A percentile compares a stretch with the other conserved stretches of the same genome.
Evolutionary conservation across 2,113 vertebrate genomes (phyloP).

Genomic region (Poecilia latipinna): DNA sequence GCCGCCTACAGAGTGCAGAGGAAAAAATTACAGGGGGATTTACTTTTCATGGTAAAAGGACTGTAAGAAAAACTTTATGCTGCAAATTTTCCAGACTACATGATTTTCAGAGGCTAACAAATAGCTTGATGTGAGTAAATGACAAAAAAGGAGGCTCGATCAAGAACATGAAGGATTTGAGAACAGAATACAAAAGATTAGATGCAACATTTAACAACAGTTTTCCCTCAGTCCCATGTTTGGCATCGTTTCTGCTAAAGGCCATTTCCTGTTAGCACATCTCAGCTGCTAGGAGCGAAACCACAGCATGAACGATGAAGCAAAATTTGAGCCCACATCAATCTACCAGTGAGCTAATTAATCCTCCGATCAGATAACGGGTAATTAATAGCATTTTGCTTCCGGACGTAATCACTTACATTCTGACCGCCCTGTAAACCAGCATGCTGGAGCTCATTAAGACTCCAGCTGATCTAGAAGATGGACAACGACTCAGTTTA

Average conservation of each 20-base stretch:
- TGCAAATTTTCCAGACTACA: neutral
- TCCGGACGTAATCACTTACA: conserved; percentile 66
- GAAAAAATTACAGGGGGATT: conserved; percentile 1
- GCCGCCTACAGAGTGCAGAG: neutral
- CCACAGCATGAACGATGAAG: conserved; percentile 53
- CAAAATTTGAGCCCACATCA: conserved; percentile 60
- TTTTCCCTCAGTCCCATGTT: conserved; percentile 1
- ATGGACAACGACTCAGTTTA: conserved; percentile 17
- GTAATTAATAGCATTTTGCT: conserved; percentile 75
- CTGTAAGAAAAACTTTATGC: neutral
- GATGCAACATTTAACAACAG: conserved; percentile 1
- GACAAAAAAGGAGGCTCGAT: conserved; percentile 32
- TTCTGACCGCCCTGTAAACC: conserved; percentile 43
- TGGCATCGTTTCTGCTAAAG: conserved; percentile 12
- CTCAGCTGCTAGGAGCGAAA: conserved; percentile 19
- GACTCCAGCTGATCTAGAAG: conserved; percentile 39
- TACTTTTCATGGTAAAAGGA: neutral
- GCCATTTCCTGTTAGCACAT: conserved; percentile 26
- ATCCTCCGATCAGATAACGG: conserved; percentile 66
- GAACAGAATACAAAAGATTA: conserved; percentile 29
- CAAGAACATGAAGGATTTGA: conserved; percentile 14
- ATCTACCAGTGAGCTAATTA: conserved; percentile 65
- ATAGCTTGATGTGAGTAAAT: conserved; percentile 14
- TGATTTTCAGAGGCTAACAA: conserved; percentile 6
- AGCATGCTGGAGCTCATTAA: conserved; percentile 52